Conservation (phyloP, 2,797 vertebrate genomes). For the Leptoclinus maculatus region DNA sequence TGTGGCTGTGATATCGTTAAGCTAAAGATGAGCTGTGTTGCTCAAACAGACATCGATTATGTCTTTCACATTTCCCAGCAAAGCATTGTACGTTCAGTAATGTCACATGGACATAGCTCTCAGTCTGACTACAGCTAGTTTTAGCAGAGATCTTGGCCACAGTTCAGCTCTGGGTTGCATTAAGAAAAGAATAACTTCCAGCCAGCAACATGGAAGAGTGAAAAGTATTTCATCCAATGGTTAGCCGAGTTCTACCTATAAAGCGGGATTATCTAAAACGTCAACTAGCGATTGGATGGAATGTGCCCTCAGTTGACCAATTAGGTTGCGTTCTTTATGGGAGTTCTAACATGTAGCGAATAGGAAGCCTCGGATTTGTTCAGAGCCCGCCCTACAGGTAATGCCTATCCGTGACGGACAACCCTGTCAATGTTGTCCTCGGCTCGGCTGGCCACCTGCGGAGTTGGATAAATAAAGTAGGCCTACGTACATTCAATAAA, state of each 20-base stretch:
- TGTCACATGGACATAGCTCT: background rate
- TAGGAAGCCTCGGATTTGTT: background rate
- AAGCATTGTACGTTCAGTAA: background rate
- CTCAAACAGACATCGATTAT: background rate
- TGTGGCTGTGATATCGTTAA: background rate
- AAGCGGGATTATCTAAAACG: constrained; percentile 19
- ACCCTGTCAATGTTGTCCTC: background rate
- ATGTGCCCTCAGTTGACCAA: constrained; percentile 26
- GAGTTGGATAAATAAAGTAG: constrained; percentile 6
- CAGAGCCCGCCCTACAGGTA: constrained; percentile 48
- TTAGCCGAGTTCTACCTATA: background rate
- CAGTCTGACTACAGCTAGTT: background rate
- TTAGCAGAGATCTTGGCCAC: background rate
- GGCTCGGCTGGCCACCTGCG: constrained; percentile 30
- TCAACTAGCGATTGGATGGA: constrained; percentile 41
- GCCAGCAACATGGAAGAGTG: background rate
- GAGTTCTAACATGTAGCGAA: constrained; percentile 25
- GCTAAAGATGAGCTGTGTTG: background rate
- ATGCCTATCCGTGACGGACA: background rate
- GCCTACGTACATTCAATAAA: background rate
- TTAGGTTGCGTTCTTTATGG: background rate
- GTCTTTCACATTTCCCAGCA: constrained; percentile 2
- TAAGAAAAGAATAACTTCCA: constrained; percentile 4
- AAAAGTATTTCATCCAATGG: constrained; percentile 48
- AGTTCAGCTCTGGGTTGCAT: constrained; percentile 21